Evolutionary conservation across 2,797 vertebrate species (phyloP), one percentile per base, ranked within the genome.

Genomic region (Ara ararauna): DNA sequence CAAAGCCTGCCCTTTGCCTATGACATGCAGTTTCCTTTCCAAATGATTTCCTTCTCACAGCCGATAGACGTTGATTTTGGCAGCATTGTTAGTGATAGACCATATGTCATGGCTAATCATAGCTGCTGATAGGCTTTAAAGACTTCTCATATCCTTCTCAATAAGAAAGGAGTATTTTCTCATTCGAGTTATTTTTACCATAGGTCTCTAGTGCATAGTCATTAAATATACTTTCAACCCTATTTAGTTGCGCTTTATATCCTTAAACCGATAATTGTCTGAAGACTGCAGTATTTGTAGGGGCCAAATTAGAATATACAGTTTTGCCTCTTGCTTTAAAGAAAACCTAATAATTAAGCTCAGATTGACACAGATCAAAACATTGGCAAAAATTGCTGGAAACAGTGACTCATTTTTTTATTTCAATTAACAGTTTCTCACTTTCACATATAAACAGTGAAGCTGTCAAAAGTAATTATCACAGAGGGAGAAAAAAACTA

Each of bases 351-450:
- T 98, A 93, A 98, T 98, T 97, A 97, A 93, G 71, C 80, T 97
- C 86, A 93, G 97, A 98, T 97, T 98, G 97, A 97, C 98, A 97
- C 93, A 94, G 97, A 97, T 98, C 97, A 97, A 97, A 97, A 97
- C 54, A 95, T 91, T 98, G 97, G 97, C 97, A 98, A 98, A 97
- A 98, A 95, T 91, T 84, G 85, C 90, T 96, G 94, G 97, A 97
- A 98, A 97, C 94, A 97, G 89, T 98, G 98, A 98, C 90, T 98
- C 97, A 97, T 94, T 97, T 96, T 96, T 97, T 96, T 95, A 96
- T 98, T 98, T 97, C 96, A 98, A 97, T 98, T 98, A 98, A 95
- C 97, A 97, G 97, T 97, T 98, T 98, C 97, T 98, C 97, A 95
- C 97, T 97, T 98, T 98, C 97, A 96, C 94, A 81, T 96, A 92